Base-by-base conservation (phyloP, 2,113 vertebrate species). In the Astur gentilis region DNA sequence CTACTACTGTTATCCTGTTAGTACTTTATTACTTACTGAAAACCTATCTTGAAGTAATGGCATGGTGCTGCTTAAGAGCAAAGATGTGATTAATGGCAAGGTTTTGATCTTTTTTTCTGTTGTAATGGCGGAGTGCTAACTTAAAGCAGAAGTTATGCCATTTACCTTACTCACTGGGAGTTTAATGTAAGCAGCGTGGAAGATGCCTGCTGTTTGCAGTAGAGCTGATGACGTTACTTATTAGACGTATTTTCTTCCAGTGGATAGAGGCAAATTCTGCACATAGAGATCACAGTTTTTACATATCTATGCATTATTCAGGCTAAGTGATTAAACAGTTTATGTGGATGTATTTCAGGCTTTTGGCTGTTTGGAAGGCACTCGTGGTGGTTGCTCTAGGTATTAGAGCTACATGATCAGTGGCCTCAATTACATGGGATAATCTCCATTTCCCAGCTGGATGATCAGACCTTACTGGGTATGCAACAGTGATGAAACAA, bases 1-100 rank as follows among this genome's bases (percentile, higher is more conserved):
- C 83, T 64, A 70, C 71, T 94, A 66, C 92, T 69, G 83, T 97
- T 97, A 97, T 93, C 92, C 90, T 95, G 75, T 96, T 97, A 95
- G 96, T 58, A 42, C 79, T 96, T 96, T 92, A 96, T 93, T 96
- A 95, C 81, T 89, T 90, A 77, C 82, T 88, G 83, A 80, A 96
- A 11, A 42, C 36, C 87, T 94, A 49, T 94, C 90, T 95, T 13
- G 42, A 66, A 94, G 92, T 94, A 95, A 94, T 86, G 85, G 58
- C 66, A 55, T 88, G 85, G 55, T 83, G 69, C 79, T 88, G 60
- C 67, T 90, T 92, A 92, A 44, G 54, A 96, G 90, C 54, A 27
- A 70, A 88, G 76, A 70, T 90, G 85, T 97, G 96, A 97, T 97
- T 96, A 92, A 97, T 92, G 85, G 64, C 29, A 71, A 77, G 45